Percentiles rank a stretch among this genome's conserved stretches.
These are phyloP conservation scores for Aptenodytes forsteri DNA, from an alignment of 2,113 vertebrate genomes.

Conservation along the genomic window DNA sequence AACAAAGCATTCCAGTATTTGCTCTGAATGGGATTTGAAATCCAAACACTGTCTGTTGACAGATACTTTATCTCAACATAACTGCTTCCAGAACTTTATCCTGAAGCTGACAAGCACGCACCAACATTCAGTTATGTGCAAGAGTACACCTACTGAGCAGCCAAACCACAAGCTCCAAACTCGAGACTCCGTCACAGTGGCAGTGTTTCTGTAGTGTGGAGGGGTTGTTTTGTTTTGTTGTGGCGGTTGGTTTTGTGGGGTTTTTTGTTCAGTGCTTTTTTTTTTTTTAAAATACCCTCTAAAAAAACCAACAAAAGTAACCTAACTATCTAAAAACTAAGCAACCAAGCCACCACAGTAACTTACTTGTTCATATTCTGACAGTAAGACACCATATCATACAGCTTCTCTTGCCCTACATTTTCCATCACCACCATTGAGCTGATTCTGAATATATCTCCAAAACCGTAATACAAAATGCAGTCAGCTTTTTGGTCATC, in stretches of 20 bases:
- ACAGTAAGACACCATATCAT: conserved; percentile 93
- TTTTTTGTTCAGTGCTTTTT: neutral
- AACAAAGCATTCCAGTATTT: neutral
- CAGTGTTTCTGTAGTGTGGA: neutral
- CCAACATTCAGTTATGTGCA: neutral
- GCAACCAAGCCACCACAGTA: neutral
- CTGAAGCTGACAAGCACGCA: neutral
- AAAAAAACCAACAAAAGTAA: neutral
- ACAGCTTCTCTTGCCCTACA: conserved; percentile 92
- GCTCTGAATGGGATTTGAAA: neutral
- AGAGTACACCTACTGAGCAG: neutral
- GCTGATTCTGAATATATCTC: conserved; percentile 93
- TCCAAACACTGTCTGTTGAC: neutral
- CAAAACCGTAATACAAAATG: conserved; percentile 91
- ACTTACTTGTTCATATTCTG: conserved; percentile 84
- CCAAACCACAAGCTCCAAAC: neutral
- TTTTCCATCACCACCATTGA: conserved; percentile 99
- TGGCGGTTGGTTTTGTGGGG: neutral
- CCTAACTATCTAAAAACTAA: neutral
- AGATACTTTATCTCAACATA: neutral
- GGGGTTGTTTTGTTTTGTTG: neutral
- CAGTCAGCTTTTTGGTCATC: conserved; percentile 92
- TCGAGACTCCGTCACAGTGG: neutral
- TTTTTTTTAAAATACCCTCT: neutral
- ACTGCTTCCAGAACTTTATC: neutral